phyloP scores from a whole-genome alignment of 1,140 invertebrate species.

The Rhyzopertha dominica region DNA sequence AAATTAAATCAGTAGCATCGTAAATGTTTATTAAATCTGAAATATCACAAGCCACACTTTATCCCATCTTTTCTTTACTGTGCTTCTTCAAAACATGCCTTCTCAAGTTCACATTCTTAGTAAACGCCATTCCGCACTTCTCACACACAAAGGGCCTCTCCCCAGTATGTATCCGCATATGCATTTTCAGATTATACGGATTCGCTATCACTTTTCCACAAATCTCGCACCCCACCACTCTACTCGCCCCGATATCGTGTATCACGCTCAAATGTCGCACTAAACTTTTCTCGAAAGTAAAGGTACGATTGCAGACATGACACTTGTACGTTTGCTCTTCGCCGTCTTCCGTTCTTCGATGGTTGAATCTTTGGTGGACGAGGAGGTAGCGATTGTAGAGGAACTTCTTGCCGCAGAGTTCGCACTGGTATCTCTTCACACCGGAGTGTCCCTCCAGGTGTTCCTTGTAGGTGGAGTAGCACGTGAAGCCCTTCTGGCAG shows the following conservation, averaged over 20 bases:
- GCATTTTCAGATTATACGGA: constrained; percentile 47
- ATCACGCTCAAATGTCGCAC: constrained; percentile 29
- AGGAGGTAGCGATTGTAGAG: constrained; percentile 41
- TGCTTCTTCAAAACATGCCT: too few species aligned
- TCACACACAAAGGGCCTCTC: constrained; percentile 75
- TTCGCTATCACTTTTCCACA: constrained; percentile 35
- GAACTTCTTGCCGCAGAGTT: constrained; percentile 47
- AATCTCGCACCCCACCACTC: constrained; percentile 29
- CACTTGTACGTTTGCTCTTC: constrained; percentile 27
- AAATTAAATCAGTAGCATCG: too few species aligned
- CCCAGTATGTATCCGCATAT: constrained; percentile 75
- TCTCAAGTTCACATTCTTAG: constrained; percentile 52
- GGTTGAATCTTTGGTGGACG: constrained; percentile 38
- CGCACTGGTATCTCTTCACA: constrained; percentile 41
- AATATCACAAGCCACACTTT: too few species aligned
- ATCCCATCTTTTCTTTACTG: too few species aligned
- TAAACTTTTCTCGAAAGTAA: constrained; percentile 32
- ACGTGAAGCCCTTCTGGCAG: constrained; percentile 49
- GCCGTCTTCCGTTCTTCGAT: constrained; percentile 27
- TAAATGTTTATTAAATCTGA: too few species aligned
- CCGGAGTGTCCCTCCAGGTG: constrained; percentile 42
- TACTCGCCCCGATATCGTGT: constrained; percentile 28
- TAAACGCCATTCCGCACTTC: constrained; percentile 68
- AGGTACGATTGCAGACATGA: constrained; percentile 31
- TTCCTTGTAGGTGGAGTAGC: constrained; percentile 42